These are phyloP conservation scores for Copidosoma aretas DNA, from an alignment of 2,888 invertebrate species.

Conservation along the genomic window DNA sequence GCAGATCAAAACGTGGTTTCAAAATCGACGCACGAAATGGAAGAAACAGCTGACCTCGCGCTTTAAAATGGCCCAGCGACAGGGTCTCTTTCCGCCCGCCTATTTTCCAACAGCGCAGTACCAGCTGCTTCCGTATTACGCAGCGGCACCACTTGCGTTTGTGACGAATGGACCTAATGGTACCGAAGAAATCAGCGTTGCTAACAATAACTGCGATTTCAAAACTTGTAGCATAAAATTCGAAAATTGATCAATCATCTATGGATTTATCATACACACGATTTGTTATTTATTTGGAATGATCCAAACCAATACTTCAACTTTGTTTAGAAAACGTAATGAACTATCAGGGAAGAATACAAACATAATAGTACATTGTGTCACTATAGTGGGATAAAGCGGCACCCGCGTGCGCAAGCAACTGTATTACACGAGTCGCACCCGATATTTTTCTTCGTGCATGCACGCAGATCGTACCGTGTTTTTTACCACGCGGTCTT, in stretches of 20 bases:
- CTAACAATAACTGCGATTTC: not conserved
- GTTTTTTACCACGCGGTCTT: too few relatives aligned
- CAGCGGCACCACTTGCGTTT: constrained; percentile 28
- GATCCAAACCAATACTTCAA: too few relatives aligned
- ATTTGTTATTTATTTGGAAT: too few relatives aligned
- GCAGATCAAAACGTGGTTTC: constrained; percentile 97
- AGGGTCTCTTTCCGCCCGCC: constrained; percentile 75
- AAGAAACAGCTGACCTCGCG: constrained; percentile 94
- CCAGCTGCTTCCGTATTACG: constrained; percentile 56
- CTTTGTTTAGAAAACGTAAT: too few relatives aligned
- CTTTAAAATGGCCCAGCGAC: constrained; percentile 86
- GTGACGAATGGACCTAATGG: not conserved
- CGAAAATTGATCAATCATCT: not conserved
- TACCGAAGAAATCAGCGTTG: not conserved
- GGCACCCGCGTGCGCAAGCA: too few relatives aligned
- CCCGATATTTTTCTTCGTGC: too few relatives aligned
- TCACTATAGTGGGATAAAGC: too few relatives aligned
- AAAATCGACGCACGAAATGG: constrained; percentile 95
- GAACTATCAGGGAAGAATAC: too few relatives aligned
- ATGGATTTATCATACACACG: too few relatives aligned
- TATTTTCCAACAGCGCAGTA: constrained; percentile 72
- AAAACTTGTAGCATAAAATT: not conserved
- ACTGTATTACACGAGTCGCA: too few relatives aligned
- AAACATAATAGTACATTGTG: too few relatives aligned
- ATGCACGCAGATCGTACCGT: too few relatives aligned